These are phyloP conservation scores for Andrena trimmerana DNA, from an alignment of 2,888 invertebrate genomes.

Conservation along the genomic window DNA sequence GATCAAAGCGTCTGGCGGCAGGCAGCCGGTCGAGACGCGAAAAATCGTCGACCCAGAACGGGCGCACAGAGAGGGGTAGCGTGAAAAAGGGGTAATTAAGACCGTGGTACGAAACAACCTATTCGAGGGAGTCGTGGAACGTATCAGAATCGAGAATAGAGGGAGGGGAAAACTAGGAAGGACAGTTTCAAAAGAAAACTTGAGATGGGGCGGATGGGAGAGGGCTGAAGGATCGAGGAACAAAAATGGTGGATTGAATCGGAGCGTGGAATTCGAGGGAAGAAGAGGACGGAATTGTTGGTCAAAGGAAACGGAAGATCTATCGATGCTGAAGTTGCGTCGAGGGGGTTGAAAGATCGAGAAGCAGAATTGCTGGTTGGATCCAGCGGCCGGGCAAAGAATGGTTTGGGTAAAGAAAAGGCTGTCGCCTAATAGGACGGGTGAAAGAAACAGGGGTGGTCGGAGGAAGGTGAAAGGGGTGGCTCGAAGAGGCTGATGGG, in stretches of 20 bases:
- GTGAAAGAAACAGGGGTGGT: constrained; percentile 13
- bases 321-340: constrained; percentile 13
- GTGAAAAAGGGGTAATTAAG: constrained; percentile 19
- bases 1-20: constrained; percentile 20
- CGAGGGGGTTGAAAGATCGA: constrained; percentile 21
- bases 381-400: constrained; percentile 20
- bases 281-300: not conserved
- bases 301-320: constrained; percentile 22
- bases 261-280: constrained; percentile 25
- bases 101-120: not conserved
- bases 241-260: constrained; percentile 27
- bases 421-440: constrained; percentile 38
- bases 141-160: not conserved
- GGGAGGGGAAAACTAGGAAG: not conserved
- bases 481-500: not conserved
- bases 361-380: constrained; percentile 40
- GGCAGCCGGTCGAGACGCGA: constrained; percentile 2
- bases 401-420: constrained; percentile 29
- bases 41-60: constrained; percentile 1
- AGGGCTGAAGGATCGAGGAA: not conserved
- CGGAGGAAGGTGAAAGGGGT: constrained; percentile 14
- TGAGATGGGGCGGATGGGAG: not conserved
- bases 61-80: not conserved
- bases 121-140: not conserved
- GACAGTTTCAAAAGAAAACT: constrained; percentile 19